Base-by-base conservation (phyloP, 2,888 invertebrate species). In the Neoascia interrupta region DNA sequence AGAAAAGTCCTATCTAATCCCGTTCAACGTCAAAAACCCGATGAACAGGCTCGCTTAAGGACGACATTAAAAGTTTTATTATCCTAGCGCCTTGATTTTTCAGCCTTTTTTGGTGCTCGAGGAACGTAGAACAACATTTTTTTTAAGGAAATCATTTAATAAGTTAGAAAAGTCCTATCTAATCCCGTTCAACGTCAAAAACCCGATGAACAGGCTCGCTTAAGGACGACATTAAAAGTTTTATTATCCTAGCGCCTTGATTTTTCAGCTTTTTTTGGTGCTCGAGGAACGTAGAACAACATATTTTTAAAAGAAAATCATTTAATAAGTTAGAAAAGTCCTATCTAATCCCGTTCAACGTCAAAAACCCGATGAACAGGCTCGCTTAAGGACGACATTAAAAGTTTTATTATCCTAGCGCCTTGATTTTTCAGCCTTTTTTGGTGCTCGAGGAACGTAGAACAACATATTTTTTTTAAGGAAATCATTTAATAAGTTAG, bases 331-430 rank as follows among this genome's bases (percentile, higher is more conserved):
- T 5, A 8, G 8, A 26, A n/a, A 19, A 18, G 54, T 69, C 69
- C 60, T 43, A 43, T 69, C 26, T 69, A 69, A 69, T 69, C 11
- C 69, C 60, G 69, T 37, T 53, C 68, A 69, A 60, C 41, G 51
- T 18, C 0, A 43, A 51, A 15, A 28, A 51, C 37, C 1, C 18
- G 45, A 26, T 83, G 53, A 69, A 34, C 81, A 84, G 85, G 76
- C 83, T 86, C 86, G 86, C 86, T 86, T 61, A 85, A 83, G 85
- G 86, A 86, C 86, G 31, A 86, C 21, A 87, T 0, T 6, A 85
- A 84, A 45, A 75, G 85, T 84, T 85, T 83, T 86, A 85, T 85
- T 85, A 86, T 87, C 86, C 87, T 87, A 85, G 86, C 85, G 82
- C 83, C 83, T 60, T 68, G 37, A 49, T 43, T 54, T 68, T 5